Conservation (phyloP, 35 echinoderm and acorn worm genomes). For the Heliocidaris tuberculata region DNA sequence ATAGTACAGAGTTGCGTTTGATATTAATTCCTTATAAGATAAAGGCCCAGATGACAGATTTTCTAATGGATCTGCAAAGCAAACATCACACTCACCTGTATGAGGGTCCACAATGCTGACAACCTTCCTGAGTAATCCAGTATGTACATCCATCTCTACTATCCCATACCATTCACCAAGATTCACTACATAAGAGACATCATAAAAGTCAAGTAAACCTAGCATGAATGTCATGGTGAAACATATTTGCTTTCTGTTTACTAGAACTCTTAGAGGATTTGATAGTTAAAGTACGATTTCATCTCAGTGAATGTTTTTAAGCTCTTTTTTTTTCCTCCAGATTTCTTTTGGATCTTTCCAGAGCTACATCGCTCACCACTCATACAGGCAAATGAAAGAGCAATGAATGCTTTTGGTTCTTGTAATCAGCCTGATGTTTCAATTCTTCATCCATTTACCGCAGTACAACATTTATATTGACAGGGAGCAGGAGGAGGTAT, state of each 20-base stretch:
- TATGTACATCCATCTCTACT: constrained; percentile 29
- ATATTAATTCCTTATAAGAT: no score
- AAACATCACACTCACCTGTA: neutral
- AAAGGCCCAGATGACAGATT: no score
- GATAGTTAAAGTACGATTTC: neutral
- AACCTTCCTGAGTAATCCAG: constrained; percentile 7
- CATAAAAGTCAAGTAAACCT: neutral
- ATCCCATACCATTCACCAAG: constrained; percentile 16
- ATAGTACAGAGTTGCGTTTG: no score
- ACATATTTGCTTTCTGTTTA: neutral
- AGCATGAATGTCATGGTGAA: neutral
- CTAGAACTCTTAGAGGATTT: neutral
- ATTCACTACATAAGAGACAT: constrained; percentile 3
- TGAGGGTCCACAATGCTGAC: neutral
- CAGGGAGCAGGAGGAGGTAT: no score
- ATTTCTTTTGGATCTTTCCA: neutral
- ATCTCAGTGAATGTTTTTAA: neutral
- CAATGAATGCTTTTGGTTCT: no score
- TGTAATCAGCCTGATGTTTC: no score
- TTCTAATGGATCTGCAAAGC: neutral
- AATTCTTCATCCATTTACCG: no score
- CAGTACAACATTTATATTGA: no score
- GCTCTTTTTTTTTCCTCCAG: no score
- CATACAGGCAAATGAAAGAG: no score
- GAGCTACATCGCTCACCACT: no score